These are phyloP conservation scores for Aplysia californica DNA, from an alignment of 1,140 invertebrate species.

Conservation along the genomic window DNA sequence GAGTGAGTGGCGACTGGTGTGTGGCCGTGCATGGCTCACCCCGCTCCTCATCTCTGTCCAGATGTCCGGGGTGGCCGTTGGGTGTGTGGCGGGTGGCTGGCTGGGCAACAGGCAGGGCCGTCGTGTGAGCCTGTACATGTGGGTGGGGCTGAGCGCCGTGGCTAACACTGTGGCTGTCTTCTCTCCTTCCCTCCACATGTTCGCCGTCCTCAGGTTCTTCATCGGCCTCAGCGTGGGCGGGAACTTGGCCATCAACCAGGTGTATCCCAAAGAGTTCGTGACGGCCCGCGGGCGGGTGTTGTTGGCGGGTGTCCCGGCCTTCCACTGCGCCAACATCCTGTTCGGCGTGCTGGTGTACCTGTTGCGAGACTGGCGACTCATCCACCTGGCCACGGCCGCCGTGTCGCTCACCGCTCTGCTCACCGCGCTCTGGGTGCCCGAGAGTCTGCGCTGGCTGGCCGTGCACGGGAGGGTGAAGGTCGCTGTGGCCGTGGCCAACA, in stretches of 20 bases:
- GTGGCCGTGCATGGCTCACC: constrained; percentile 13
- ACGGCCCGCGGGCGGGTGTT: not conserved
- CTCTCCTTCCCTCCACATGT: constrained; percentile 29
- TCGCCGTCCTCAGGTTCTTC: constrained; percentile 26
- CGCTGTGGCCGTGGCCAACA: not conserved
- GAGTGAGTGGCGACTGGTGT: constrained; percentile 35
- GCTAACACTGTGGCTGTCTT: not conserved
- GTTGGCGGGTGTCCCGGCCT: not conserved
- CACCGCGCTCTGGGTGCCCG: not conserved
- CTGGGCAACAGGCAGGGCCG: constrained; percentile 32
- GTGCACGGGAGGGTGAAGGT: not conserved
- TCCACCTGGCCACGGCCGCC: not conserved
- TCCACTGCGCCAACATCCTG: not conserved
- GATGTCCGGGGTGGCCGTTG: constrained; percentile 34
- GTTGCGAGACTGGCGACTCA: not conserved
- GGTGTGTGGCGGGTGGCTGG: constrained; percentile 26
- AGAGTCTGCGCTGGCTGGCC: not conserved
- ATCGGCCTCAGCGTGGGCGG: constrained; percentile 11
- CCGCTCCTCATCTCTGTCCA: constrained; percentile 31
- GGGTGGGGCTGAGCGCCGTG: not conserved
- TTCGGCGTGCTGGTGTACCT: not conserved
- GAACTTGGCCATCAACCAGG: too few relatives aligned
- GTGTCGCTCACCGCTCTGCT: not conserved
- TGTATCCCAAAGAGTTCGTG: not conserved
- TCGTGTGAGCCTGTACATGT: constrained; percentile 20